Conservation (phyloP, 1,140 invertebrate genomes). For the Drosophila orosa region DNA sequence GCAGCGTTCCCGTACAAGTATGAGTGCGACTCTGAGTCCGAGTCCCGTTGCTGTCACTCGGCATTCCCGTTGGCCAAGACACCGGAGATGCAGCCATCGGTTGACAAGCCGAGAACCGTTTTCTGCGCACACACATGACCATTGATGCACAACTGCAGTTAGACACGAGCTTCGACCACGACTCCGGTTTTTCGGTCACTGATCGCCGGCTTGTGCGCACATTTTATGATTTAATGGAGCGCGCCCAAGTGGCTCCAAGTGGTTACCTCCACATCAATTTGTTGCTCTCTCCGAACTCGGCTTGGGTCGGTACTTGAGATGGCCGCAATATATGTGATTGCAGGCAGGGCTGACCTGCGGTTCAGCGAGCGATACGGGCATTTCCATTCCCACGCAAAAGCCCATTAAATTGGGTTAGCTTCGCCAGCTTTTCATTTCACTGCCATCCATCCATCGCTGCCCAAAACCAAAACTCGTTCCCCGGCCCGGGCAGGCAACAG, state of each 20-base stretch:
- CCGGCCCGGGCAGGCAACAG: conserved; percentile 36
- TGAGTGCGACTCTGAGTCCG: neutral
- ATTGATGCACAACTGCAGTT: conserved; percentile 80
- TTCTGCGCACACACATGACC: conserved; percentile 57
- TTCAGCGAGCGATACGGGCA: conserved; percentile 19
- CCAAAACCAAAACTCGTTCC: conserved; percentile 50
- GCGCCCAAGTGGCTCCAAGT: conserved; percentile 59
- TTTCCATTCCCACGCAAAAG: conserved; percentile 63
- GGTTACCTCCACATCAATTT: conserved; percentile 56
- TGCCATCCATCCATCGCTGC: conserved; percentile 19
- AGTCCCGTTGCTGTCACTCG: conserved; percentile 63
- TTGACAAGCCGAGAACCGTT: conserved; percentile 62
- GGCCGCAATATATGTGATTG: conserved; percentile 50
- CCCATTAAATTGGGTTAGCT: conserved; percentile 68
- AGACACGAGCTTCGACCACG: conserved; percentile 50
- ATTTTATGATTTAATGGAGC: conserved; percentile 74
- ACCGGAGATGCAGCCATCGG: conserved; percentile 25
- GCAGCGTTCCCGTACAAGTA: neutral
- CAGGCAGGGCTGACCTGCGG: conserved; percentile 53
- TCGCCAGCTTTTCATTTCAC: conserved; percentile 49
- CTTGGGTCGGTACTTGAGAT: conserved; percentile 23
- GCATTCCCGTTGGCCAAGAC: conserved; percentile 63
- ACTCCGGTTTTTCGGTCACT: conserved; percentile 54
- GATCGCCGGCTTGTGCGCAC: conserved; percentile 47
- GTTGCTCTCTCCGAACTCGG: conserved; percentile 21